Evolutionary conservation across 2,888 invertebrate species (phyloP).

Genomic region (Andrena camellia): DNA sequence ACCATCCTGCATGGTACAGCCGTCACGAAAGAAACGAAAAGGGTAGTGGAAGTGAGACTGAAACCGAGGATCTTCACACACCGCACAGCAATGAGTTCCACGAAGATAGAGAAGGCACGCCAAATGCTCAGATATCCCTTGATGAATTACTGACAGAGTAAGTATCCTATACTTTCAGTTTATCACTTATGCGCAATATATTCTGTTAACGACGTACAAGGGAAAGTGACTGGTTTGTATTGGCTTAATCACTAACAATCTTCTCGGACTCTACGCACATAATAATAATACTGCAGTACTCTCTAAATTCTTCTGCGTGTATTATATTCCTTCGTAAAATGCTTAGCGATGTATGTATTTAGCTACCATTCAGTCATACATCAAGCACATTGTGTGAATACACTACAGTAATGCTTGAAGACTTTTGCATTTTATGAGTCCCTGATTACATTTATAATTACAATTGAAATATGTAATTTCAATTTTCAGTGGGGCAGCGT

Average conservation of each 20-base stretch:
- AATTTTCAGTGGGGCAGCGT: conserved; percentile 78
- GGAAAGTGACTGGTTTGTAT: conserved; percentile 71
- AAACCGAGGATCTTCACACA: conserved; percentile 89
- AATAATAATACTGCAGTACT: conserved; percentile 18
- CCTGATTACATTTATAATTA: neutral
- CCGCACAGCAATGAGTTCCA: conserved; percentile 82
- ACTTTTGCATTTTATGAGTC: conserved; percentile 33
- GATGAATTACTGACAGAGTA: conserved; percentile 85
- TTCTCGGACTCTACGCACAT: conserved; percentile 17
- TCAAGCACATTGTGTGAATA: conserved; percentile 36
- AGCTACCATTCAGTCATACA: conserved; percentile 27
- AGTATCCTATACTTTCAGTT: conserved; percentile 79
- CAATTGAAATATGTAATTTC: neutral
- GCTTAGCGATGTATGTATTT: conserved; percentile 38
- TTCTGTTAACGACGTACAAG: conserved; percentile 54
- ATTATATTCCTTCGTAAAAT: conserved; percentile 32
- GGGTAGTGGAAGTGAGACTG: conserved; percentile 91
- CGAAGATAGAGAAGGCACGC: conserved; percentile 80
- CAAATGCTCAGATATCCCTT: conserved; percentile 83
- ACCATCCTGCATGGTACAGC: conserved; percentile 79
- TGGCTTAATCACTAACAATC: conserved; percentile 10
- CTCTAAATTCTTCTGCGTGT: conserved; percentile 36
- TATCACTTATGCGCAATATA: conserved; percentile 50
- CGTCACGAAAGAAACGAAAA: conserved; percentile 86
- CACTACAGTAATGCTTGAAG: conserved; percentile 45